These are phyloP conservation scores for Rhinoraja longicauda DNA, from an alignment of 2,797 vertebrate genomes.

Conservation along the genomic window DNA sequence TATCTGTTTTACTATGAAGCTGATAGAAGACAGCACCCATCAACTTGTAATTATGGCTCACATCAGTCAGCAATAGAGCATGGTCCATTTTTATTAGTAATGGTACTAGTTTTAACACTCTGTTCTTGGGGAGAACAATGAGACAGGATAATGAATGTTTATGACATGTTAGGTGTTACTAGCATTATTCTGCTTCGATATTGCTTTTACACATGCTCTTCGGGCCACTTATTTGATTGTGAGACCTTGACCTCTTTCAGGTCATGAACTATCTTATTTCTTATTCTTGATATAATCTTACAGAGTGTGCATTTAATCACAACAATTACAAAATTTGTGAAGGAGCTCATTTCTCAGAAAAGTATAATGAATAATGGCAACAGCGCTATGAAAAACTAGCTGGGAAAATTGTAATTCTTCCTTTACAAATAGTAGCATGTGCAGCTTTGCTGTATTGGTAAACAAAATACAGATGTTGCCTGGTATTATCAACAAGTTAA, in stretches of 20 bases:
- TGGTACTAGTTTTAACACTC: neutral
- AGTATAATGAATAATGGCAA: neutral
- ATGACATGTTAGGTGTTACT: slow-evolving; percentile 6
- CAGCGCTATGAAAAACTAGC: neutral
- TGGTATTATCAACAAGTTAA: neutral
- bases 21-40: neutral
- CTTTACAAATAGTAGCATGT: neutral
- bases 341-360: neutral
- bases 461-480: neutral
- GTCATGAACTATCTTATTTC: neutral
- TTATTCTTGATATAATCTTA: neutral
- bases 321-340: neutral
- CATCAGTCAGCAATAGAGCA: neutral
- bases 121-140: neutral
- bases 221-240: neutral
- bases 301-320: neutral
- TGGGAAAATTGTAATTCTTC: neutral
- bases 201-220: neutral
- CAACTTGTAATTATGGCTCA: neutral
- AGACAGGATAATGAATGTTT: slow-evolving; percentile 17
- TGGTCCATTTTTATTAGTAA: neutral
- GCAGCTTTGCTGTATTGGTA: neutral
- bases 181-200: slow-evolving; percentile 11
- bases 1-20: neutral
- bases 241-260: neutral